Conservation (phyloP, 2,888 invertebrate genomes). For the Drosophila testacea region DNA sequence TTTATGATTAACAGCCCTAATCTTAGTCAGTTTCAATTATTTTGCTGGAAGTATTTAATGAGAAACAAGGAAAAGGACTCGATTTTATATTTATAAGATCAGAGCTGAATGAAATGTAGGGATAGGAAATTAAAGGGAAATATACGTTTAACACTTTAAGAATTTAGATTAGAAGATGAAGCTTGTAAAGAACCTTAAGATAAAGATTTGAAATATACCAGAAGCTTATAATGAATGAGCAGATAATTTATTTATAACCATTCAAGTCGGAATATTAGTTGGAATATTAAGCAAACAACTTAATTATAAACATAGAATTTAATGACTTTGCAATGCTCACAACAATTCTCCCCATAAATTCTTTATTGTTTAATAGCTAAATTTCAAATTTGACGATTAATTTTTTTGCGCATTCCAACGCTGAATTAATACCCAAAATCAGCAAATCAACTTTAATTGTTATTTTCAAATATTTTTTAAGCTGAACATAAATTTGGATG, state of each 20-base stretch:
- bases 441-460: conserved; percentile 29
- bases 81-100: neutral
- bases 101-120: neutral
- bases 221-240: no score
- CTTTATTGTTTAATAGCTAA: conserved; percentile 27
- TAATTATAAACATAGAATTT: neutral
- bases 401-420: conserved; percentile 24
- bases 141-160: neutral
- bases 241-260: no score
- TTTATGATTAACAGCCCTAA: conserved; percentile 39
- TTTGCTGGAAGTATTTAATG: neutral
- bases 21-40: conserved; percentile 15
- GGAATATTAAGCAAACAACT: no score
- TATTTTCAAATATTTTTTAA: conserved; percentile 27
- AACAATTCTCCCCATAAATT: conserved; percentile 21
- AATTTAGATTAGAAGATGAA: neutral
- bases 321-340: neutral
- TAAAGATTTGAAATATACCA: no score
- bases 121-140: neutral
- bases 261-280: no score
- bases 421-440: conserved; percentile 12
- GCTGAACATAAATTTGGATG: conserved; percentile 7
- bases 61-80: neutral
- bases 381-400: conserved; percentile 16
- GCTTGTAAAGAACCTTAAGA: neutral